These are phyloP conservation scores for Chaenocephalus aceratus DNA, from an alignment of 2,113 vertebrate genomes.

Conservation along the genomic window DNA sequence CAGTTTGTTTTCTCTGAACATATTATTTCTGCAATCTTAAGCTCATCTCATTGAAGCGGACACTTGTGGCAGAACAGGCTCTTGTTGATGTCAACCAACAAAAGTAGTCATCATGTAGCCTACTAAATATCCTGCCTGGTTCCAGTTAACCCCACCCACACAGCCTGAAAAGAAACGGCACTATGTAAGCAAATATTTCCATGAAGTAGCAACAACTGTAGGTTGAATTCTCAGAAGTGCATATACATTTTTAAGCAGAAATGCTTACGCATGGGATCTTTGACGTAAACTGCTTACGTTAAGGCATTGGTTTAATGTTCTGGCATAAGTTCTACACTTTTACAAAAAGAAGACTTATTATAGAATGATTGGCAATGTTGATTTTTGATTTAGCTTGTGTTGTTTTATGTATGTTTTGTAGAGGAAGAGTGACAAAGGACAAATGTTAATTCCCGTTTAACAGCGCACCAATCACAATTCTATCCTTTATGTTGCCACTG, in stretches of 20 bases:
- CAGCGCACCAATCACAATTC: neutral
- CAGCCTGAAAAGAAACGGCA: neutral
- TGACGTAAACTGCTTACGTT: neutral
- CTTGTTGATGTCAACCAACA: neutral
- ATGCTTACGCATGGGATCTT: neutral
- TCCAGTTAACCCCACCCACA: conserved; percentile 13
- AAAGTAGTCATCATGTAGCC: neutral
- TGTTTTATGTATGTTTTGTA: neutral
- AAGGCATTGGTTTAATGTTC: neutral
- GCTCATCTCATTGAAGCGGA: neutral
- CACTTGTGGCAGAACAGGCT: neutral
- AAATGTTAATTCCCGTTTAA: neutral
- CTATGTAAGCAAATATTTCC: neutral
- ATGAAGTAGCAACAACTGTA: neutral
- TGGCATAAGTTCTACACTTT: neutral
- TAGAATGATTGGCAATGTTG: too few relatives aligned
- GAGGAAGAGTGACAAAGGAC: neutral
- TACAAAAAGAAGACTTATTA: neutral
- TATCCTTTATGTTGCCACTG: neutral
- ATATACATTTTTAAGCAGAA: neutral
- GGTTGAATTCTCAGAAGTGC: neutral
- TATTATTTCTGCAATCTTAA: neutral
- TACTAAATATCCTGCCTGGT: neutral
- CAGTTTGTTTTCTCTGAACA: neutral
- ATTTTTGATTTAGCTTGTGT: neutral